Percentiles rank a stretch among this genome's conserved stretches.
Conservation (phyloP, 2,797 vertebrate species). For the Falco novaeseelandiae region DNA sequence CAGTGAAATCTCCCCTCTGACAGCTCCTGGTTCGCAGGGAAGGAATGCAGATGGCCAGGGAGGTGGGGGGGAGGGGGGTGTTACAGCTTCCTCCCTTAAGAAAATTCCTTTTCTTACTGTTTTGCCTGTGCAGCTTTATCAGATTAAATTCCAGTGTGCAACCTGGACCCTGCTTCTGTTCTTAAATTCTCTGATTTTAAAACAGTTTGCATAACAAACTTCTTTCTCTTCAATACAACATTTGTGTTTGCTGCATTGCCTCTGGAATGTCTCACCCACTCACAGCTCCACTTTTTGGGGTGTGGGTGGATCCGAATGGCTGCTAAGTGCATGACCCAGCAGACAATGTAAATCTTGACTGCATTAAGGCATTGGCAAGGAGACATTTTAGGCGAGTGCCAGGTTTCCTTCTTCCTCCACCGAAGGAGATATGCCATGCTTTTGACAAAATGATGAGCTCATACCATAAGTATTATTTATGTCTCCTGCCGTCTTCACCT, state of each 20-base stretch:
- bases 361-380: constrained; percentile 24
- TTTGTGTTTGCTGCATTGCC: not conserved
- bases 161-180: not conserved
- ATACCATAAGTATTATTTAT: not conserved
- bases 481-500: constrained; percentile 8
- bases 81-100: not conserved
- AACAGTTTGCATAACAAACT: not conserved
- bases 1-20: not conserved
- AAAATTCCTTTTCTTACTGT: constrained; percentile 18
- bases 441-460: not conserved
- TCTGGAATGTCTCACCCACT: not conserved
- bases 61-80: not conserved
- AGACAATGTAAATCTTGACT: constrained; percentile 33
- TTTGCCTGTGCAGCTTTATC: not conserved
- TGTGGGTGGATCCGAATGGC: constrained; percentile 4
- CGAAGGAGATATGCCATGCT: not conserved
- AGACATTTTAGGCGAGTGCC: not conserved
- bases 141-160: not conserved
- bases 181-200: not conserved
- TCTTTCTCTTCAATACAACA: not conserved
- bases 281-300: not conserved
- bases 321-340: constrained; percentile 29
- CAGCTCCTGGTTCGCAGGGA: not conserved
- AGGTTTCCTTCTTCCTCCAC: not conserved
- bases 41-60: not conserved